phyloP scores from a whole-genome alignment of 2,888 invertebrate species.

The Tigriopus californicus region DNA sequence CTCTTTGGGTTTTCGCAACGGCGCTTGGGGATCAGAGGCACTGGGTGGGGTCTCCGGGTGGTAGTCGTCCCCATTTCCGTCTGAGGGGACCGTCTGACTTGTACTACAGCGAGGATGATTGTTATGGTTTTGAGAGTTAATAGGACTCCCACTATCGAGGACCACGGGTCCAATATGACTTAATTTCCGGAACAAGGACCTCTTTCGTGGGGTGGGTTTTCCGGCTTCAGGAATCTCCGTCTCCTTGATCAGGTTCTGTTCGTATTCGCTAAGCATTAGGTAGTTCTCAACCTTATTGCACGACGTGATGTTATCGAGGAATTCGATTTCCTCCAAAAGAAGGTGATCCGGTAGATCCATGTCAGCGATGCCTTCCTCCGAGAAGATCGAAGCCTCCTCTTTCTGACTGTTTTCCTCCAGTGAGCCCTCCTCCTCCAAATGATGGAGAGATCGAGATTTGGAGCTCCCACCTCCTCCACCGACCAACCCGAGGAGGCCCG shows the following conservation, averaged over 20 bases:
- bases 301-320: constrained; percentile 13
- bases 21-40: too few species aligned
- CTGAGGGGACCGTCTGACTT: too few species aligned
- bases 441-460: too few species aligned
- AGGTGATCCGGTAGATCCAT: constrained; percentile 57
- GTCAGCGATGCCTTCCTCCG: constrained; percentile 59
- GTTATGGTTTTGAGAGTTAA: too few species aligned
- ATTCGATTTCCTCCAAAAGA: background rate
- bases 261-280: constrained; percentile 64
- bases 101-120: too few species aligned
- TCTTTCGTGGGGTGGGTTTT: background rate
- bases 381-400: background rate
- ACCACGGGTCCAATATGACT: background rate
- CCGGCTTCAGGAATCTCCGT: constrained; percentile 36
- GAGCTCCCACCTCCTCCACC: too few species aligned
- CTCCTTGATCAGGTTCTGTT: constrained; percentile 61
- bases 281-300: constrained; percentile 41
- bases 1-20: too few species aligned
- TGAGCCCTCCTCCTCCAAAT: too few species aligned
- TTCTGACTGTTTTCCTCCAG: background rate
- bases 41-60: too few species aligned
- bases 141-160: too few species aligned
- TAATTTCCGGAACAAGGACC: background rate
- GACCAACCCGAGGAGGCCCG: too few species aligned
- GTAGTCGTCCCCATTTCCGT: too few species aligned